Base-by-base conservation (phyloP, 2,797 vertebrate genomes). In the Leptatherina wallacei region DNA sequence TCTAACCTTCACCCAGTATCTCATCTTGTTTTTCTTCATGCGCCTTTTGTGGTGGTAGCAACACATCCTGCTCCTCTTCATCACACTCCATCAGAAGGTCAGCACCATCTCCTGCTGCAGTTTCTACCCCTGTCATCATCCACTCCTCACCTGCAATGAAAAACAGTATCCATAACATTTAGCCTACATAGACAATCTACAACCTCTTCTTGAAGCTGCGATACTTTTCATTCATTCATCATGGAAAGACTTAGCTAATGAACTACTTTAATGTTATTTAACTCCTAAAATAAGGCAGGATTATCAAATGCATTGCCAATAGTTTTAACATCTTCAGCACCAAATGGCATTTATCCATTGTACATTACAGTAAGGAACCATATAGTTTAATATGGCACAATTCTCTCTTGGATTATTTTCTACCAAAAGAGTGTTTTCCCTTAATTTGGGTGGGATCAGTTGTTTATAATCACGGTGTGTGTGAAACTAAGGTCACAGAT, bases 51-150 rank as follows among this genome's bases (percentile, higher is more conserved):
- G 40, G 14, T 12, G 14, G 20, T 22, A 58, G 16, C 33, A 60
- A 61, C 0, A 61, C 20, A 33, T 58, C 27, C 47, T 22, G 29
- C 49, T 83, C 69, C 0, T 86, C 83, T 36, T 87, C 85, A 22
- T 81, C 78, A 73, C 60, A 85, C 22, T 78, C 69, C 83, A 82
- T 85, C 63, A 63, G 33, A 54, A 77, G 63, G 12, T 81, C 74
- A 18, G 33, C 7, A 2, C 5, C 27, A 1, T 6, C 35, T 2
- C 12, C 40, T 13, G 49, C 61, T 27, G 51, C 7, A 0, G n/a
- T 8, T 30, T 47, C 32, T 47, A 40, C 47, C 38, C 63, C 66
- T 66, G 72, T 80, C 61, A 12, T 65, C 65, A 11, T 10, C 12
- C 6, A 22, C 63, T 69, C 40, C 27, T 40, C 7, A 18, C 69